phyloP scores from a whole-genome alignment of 2,888 invertebrate genomes.

The Sinelater perroti region DNA sequence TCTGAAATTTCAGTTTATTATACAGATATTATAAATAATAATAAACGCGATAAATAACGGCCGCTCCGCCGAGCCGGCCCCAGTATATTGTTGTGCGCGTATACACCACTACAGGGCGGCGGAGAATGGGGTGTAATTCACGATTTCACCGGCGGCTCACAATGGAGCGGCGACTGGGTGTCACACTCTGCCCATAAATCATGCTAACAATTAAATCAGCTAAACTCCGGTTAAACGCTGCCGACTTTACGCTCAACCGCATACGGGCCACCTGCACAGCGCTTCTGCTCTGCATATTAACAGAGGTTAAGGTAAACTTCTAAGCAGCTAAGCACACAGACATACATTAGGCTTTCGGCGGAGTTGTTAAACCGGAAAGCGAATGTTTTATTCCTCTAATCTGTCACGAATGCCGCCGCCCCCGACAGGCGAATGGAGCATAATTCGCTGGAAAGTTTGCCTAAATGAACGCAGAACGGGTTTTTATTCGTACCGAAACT shows the following conservation, averaged over 20 bases:
- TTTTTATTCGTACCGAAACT: no score
- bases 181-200: slow-evolving; percentile 56
- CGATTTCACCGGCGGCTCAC: slow-evolving; percentile 44
- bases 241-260: slow-evolving; percentile 50
- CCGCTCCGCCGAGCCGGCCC: slow-evolving; percentile 24
- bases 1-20: slow-evolving; percentile 35
- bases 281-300: slow-evolving; percentile 30
- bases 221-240: slow-evolving; percentile 56
- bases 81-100: slow-evolving; percentile 23
- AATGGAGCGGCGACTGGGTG: slow-evolving; percentile 50
- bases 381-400: neutral
- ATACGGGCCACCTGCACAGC: slow-evolving; percentile 53
- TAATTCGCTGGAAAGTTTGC: no score
- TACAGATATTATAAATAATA: slow-evolving; percentile 41
- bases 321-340: slow-evolving; percentile 2
- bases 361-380: neutral
- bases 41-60: slow-evolving; percentile 44
- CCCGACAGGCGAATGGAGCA: no score
- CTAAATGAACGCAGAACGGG: no score
- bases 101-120: slow-evolving; percentile 41
- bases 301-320: slow-evolving; percentile 12
- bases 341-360: neutral
- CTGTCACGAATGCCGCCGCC: no score
- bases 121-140: slow-evolving; percentile 48
- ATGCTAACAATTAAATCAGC: slow-evolving; percentile 58